A percentile compares a stretch with the other conserved stretches of the same genome.
phyloP scores from a whole-genome alignment of 2,113 vertebrate genomes.

The Macquaria ambigua region DNA sequence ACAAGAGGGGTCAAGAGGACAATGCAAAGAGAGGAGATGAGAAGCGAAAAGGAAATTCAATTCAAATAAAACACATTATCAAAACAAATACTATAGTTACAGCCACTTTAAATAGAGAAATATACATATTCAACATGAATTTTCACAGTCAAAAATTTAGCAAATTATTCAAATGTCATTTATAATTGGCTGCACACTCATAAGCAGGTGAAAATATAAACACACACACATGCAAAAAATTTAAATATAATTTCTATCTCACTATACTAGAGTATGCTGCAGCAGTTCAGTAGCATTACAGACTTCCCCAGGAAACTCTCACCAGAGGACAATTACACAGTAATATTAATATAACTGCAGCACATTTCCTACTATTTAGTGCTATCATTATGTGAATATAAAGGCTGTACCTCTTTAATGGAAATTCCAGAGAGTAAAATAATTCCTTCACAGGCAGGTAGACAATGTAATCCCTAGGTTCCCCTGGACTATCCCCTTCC shows the following conservation, averaged over 20 bases:
- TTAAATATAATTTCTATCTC: not conserved
- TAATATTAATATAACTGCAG: constrained; percentile 22
- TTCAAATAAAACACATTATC: not conserved
- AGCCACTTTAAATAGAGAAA: not conserved
- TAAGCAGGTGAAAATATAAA: not conserved
- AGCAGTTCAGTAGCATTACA: constrained; percentile 32
- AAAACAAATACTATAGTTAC: not conserved
- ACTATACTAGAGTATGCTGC: not conserved
- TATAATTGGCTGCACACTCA: not conserved
- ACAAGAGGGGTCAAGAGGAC: not conserved
- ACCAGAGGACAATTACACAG: constrained; percentile 26
- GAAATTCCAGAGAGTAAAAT: constrained; percentile 64
- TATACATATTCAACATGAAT: not conserved
- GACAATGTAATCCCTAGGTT: constrained; percentile 67
- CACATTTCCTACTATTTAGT: constrained; percentile 17
- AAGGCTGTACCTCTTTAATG: constrained; percentile 69
- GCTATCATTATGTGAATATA: constrained; percentile 7
- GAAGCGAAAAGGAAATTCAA: not conserved
- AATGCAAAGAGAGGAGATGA: not conserved
- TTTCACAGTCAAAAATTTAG: not conserved
- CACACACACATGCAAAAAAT: not conserved
- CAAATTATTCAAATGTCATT: not conserved
- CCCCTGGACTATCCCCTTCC: constrained; percentile 63
- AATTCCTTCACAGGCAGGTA: constrained; percentile 62
- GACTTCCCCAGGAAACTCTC: constrained; percentile 1